Conservation (phyloP, 2,797 vertebrate species). For the Mormyrus hasselquistii region DNA sequence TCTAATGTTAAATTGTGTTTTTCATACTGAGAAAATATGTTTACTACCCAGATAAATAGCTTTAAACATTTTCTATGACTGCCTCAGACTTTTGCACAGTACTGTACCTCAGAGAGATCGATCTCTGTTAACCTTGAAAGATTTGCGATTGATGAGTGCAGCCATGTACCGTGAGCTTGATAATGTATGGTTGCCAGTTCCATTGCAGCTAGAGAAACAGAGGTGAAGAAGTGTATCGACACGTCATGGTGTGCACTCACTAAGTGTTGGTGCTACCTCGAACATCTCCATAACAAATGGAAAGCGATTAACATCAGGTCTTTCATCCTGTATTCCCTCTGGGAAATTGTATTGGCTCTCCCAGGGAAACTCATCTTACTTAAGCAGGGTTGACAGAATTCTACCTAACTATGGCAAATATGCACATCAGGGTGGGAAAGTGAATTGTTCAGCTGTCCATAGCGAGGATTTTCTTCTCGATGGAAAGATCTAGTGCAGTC, state of each 20-base stretch:
- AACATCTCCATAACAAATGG: background rate
- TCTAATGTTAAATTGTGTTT: too few relatives aligned
- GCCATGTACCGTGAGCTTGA: background rate
- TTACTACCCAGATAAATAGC: too few relatives aligned
- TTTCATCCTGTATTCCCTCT: background rate
- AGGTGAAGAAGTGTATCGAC: background rate
- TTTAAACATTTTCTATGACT: too few relatives aligned
- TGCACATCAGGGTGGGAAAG: background rate
- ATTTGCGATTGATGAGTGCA: background rate
- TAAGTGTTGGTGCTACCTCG: background rate
- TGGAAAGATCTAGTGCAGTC: background rate
- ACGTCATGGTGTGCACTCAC: background rate
- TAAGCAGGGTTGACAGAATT: background rate
- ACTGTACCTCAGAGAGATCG: background rate
- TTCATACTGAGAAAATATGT: too few relatives aligned
- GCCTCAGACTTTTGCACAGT: too few relatives aligned
- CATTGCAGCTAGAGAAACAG: background rate
- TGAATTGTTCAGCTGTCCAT: background rate
- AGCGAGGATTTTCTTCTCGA: background rate
- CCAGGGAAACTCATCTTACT: background rate
- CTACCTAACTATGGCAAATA: background rate
- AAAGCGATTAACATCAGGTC: background rate
- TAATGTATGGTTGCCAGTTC: background rate
- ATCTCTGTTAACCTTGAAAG: background rate
- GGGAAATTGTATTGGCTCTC: background rate